Conservation (phyloP, 2,888 invertebrate species). For the Eucera pruinosa region DNA sequence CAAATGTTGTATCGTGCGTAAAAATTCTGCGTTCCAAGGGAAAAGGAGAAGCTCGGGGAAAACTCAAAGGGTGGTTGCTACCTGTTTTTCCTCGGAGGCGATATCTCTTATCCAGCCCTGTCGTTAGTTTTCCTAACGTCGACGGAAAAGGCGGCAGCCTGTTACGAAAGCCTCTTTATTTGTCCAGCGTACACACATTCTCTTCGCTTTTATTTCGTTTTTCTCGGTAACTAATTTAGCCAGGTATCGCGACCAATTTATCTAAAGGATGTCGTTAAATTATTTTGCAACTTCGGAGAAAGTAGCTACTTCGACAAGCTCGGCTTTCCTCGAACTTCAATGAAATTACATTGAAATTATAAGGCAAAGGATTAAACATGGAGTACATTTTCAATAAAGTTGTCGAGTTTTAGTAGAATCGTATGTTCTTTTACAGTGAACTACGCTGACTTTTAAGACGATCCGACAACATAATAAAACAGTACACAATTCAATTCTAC, state of each 20-base stretch:
- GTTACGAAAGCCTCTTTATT: slow-evolving; percentile 56
- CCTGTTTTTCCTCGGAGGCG: slow-evolving; percentile 43
- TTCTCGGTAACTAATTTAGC: slow-evolving; percentile 1
- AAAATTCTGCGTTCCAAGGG: slow-evolving; percentile 50
- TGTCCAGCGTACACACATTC: slow-evolving; percentile 28
- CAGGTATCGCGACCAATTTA: neutral
- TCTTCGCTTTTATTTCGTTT: neutral
- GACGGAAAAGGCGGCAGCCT: slow-evolving; percentile 52
- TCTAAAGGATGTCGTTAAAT: neutral
- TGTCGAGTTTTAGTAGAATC: too few relatives aligned
- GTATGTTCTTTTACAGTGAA: too few relatives aligned
- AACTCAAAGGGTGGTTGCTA: slow-evolving; percentile 50
- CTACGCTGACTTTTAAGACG: too few relatives aligned
- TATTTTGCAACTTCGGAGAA: neutral
- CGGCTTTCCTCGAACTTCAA: neutral
- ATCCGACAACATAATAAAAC: too few relatives aligned
- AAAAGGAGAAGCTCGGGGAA: slow-evolving; percentile 30
- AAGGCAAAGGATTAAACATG: too few relatives aligned
- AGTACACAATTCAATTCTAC: too few relatives aligned
- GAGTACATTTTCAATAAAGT: too few relatives aligned
- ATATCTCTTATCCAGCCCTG: slow-evolving; percentile 60
- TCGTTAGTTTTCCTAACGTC: slow-evolving; percentile 68
- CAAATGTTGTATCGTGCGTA: slow-evolving; percentile 58
- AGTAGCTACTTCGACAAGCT: neutral
- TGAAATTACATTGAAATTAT: too few relatives aligned